Evolutionary conservation across 2,888 invertebrate species (phyloP), one percentile per base, ranked within the genome.

Genomic region (Conus canariensis): DNA sequence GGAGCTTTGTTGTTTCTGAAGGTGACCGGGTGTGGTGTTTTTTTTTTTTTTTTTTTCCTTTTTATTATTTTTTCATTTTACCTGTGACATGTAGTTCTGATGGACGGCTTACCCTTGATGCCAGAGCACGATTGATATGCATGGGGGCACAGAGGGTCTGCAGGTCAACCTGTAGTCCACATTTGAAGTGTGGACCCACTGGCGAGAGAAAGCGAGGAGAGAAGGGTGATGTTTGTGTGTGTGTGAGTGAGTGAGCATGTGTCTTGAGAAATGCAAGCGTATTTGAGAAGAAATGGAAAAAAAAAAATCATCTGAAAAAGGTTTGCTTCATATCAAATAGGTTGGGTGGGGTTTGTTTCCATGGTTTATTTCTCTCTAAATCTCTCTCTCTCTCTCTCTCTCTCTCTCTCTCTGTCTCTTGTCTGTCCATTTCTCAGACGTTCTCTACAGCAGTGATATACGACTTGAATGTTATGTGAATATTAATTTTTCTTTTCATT

Each of bases 51-150:
- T 80, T 30, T 4, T 30, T 77, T 8, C 7, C 16, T 80, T 80
- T 30, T 80, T 14, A 30, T 25, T 80, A 12, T 80, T 80, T 30
- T 58, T 83, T 22, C 19, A 22, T 70, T 56, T 58, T 19, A 16
- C n/a, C 67, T 67, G 86, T 86, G 67, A 45, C 64, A 60, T 86
- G 67, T 86, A 86, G 86, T 86, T 86, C 64, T 86, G 86, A 86
- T 67, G 86, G 64, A 64, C 60, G 30, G 86, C 67, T 64, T 64
- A 86, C 60, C 86, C 67, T 45, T 86, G 86, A 86, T 64, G 86
- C 86, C 86, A 86, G 86, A 83, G 86, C 86, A 86, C 86, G 45
- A 45, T 25, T 86, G 86, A 45, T 67, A 30, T 86, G 86, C 58
- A 58, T 30, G 86, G 30, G 85, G 60, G 59, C 10, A 12, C 10